Conservation (phyloP, 53 echinoderm and acorn worm genomes). For the Hippasteria phrygiana region DNA sequence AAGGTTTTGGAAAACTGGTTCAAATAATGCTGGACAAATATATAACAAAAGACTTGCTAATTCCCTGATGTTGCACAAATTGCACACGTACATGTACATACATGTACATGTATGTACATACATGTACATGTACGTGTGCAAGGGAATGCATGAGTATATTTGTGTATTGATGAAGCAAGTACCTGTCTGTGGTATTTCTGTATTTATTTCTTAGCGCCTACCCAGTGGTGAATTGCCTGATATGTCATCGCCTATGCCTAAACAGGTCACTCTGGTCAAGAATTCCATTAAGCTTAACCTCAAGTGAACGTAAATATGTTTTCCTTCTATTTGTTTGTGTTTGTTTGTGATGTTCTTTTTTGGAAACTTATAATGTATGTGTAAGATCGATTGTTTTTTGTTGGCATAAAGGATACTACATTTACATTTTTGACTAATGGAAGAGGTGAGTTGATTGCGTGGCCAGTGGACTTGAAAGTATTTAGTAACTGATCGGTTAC, state of each 20-base stretch:
- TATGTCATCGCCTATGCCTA: constrained; percentile 74
- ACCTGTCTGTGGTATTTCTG: constrained; percentile 43
- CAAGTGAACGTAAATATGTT: constrained; percentile 73
- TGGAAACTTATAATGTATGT: background rate
- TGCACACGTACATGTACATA: background rate
- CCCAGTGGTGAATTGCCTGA: constrained; percentile 83
- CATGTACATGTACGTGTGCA: background rate
- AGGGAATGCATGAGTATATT: background rate
- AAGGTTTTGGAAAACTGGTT: too few species aligned
- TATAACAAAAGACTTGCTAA: background rate
- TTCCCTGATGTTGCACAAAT: too few species aligned
- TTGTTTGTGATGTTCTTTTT: background rate
- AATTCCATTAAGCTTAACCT: constrained; percentile 82
- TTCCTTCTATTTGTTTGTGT: background rate
- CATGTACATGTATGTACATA: background rate
- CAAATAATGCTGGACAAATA: background rate
- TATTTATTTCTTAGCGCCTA: constrained; percentile 67
- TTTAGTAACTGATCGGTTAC: too few species aligned
- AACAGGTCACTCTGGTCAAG: constrained; percentile 72
- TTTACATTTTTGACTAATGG: too few species aligned
- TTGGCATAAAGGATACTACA: too few species aligned
- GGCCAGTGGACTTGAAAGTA: too few species aligned
- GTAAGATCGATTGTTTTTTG: too few species aligned
- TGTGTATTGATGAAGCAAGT: constrained; percentile 45
- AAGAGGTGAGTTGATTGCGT: too few species aligned